Evolutionary conservation across 2,113 vertebrate species (phyloP).

Genomic region (Phainopepla nitens): DNA sequence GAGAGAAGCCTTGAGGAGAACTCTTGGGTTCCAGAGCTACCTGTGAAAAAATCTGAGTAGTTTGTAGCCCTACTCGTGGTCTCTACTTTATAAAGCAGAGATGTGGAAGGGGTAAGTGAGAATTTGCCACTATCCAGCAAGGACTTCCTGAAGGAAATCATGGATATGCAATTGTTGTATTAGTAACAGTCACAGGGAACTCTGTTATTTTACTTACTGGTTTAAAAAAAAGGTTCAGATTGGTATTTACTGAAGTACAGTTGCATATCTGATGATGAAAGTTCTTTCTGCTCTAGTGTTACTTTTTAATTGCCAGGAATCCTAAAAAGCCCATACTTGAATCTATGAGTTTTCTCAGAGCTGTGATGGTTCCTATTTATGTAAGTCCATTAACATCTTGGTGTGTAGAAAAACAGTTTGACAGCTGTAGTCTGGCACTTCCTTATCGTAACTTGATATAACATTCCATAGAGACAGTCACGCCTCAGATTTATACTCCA

Average conservation of each 20-base stretch:
- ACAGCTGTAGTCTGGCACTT: conserved; percentile 57
- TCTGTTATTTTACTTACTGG: neutral
- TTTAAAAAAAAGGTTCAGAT: neutral
- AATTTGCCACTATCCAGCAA: neutral
- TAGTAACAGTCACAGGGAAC: neutral
- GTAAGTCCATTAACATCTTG: neutral
- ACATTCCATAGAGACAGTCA: conserved; percentile 30
- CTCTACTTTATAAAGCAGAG: neutral
- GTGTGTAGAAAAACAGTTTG: conserved; percentile 36
- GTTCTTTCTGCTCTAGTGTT: neutral
- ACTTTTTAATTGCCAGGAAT: neutral
- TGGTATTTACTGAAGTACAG: neutral
- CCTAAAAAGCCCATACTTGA: neutral
- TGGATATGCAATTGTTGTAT: rapidly evolving
- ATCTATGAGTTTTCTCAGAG: neutral
- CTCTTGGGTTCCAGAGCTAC: neutral
- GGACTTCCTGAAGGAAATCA: neutral
- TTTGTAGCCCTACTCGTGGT: neutral
- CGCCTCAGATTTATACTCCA: neutral
- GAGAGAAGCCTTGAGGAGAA: neutral
- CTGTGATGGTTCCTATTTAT: neutral
- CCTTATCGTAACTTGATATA: conserved; percentile 39
- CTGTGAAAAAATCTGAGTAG: neutral
- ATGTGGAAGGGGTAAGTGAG: neutral
- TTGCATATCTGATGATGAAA: neutral